phyloP scores from a whole-genome alignment of 2,113 vertebrate genomes.

The Nibea albiflora region DNA sequence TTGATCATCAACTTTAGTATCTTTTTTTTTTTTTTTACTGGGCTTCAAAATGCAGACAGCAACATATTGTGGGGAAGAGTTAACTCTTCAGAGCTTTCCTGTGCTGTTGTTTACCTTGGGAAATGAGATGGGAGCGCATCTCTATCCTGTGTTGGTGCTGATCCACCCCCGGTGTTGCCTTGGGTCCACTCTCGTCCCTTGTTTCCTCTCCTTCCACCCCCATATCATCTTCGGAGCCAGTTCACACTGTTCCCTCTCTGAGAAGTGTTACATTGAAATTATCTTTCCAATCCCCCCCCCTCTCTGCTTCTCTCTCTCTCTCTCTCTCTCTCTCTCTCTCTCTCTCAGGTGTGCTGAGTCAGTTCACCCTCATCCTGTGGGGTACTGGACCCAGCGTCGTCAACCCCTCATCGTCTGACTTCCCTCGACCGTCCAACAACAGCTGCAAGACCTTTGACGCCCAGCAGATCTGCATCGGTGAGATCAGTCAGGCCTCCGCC shows the following conservation, averaged over 20 bases:
- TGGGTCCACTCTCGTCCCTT: slow-evolving; percentile 33
- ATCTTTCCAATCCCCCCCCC: slow-evolving; percentile 1
- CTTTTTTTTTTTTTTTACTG: neutral
- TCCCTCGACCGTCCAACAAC: slow-evolving; percentile 89
- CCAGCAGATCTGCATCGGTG: slow-evolving; percentile 96
- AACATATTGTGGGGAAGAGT: slow-evolving; percentile 16
- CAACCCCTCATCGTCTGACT: slow-evolving; percentile 84
- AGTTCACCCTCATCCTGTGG: slow-evolving; percentile 93
- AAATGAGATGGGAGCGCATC: slow-evolving; percentile 18
- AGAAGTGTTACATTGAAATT: slow-evolving; percentile 49
- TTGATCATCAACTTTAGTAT: slow-evolving; percentile 25
- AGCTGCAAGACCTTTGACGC: slow-evolving; percentile 95
- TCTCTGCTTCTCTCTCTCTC: too few species aligned
- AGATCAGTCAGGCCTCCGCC: slow-evolving; percentile 69
- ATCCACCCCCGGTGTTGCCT: slow-evolving; percentile 46
- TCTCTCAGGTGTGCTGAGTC: slow-evolving; percentile 89
- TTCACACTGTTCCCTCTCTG: slow-evolving; percentile 41
- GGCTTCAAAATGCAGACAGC: neutral
- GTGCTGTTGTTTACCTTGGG: slow-evolving; percentile 37
- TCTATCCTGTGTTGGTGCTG: slow-evolving; percentile 35
- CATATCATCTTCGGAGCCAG: slow-evolving; percentile 35
- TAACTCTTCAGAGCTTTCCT: slow-evolving; percentile 11
- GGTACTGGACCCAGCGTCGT: slow-evolving; percentile 85
- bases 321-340: neutral
- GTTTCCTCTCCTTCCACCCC: slow-evolving; percentile 48